phyloP scores from a whole-genome alignment of 1,140 invertebrate species.

The Ceratosolen solmsi region DNA sequence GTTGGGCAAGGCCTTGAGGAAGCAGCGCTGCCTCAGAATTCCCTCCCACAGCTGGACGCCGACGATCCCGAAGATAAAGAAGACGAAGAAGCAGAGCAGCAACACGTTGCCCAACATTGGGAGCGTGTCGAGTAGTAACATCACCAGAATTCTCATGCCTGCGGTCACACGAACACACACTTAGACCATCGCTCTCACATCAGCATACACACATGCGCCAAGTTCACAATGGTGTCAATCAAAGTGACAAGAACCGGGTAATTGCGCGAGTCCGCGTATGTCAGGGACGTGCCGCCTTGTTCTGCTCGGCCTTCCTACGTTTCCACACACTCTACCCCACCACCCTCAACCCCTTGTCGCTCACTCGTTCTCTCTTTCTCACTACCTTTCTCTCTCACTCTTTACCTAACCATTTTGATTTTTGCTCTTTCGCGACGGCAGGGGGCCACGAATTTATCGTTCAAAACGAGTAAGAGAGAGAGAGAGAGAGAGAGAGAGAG shows the following conservation, averaged over 20 bases:
- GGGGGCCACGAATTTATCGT: too few species aligned
- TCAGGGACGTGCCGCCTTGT: constrained; percentile 28
- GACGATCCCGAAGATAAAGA: constrained; percentile 99
- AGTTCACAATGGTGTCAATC: constrained; percentile 40
- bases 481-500: background rate
- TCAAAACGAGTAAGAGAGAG: background rate
- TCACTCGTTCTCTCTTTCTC: background rate
- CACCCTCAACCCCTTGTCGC: too few species aligned
- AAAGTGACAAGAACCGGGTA: constrained; percentile 41
- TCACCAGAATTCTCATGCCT: constrained; percentile 99
- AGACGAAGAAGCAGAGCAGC: constrained; percentile 99
- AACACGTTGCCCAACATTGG: constrained; percentile 99
- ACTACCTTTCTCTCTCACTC: background rate
- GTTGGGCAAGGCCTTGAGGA: constrained; percentile 81
- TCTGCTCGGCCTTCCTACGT: background rate
- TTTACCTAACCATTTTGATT: background rate
- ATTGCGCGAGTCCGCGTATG: constrained; percentile 28
- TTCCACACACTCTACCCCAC: too few species aligned
- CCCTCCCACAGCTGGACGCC: constrained; percentile 99
- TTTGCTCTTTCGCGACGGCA: background rate
- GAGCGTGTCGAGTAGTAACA: constrained; percentile 98
- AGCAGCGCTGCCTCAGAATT: constrained; percentile 94
- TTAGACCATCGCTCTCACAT: background rate
- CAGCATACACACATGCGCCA: background rate
- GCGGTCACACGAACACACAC: constrained; percentile 55